Conservation (phyloP, 2,888 invertebrate species). For the Dysmachus trigonus region DNA sequence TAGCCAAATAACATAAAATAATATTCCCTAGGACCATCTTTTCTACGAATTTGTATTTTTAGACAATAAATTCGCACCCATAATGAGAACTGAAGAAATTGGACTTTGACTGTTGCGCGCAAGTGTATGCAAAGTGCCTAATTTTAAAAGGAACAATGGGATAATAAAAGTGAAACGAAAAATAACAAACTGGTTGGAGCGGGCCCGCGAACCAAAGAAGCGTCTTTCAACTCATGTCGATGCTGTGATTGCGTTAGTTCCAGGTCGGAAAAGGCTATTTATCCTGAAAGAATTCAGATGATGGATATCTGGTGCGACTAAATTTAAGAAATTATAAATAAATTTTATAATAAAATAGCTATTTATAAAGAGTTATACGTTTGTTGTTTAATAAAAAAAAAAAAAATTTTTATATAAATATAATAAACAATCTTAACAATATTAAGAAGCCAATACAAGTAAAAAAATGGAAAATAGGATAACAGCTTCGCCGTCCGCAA, state of each 20-base stretch:
- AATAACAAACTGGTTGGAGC: background rate
- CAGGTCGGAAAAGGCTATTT: background rate
- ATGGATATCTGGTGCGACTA: background rate
- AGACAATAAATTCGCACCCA: background rate
- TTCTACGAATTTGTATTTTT: background rate
- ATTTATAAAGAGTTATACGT: slow-evolving; percentile 25
- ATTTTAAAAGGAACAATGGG: slow-evolving; percentile 18
- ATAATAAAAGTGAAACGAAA: slow-evolving; percentile 23
- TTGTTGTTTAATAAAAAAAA: slow-evolving; percentile 31
- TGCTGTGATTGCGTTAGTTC: slow-evolving; percentile 42
- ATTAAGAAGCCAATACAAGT: background rate
- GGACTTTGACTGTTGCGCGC: background rate
- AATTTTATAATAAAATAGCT: slow-evolving; percentile 25
- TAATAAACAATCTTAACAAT: background rate
- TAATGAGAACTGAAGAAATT: background rate
- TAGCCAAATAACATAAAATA: background rate
- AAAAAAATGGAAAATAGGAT: slow-evolving; percentile 47
- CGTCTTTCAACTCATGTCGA: background rate
- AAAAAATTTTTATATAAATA: slow-evolving; percentile 29
- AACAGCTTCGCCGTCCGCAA: slow-evolving; percentile 52
- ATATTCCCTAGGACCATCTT: background rate
- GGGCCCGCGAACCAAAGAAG: background rate
- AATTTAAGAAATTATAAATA: background rate
- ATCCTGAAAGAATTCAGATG: slow-evolving; percentile 6
- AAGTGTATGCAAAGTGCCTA: slow-evolving; percentile 28